These are phyloP conservation scores for Melanotus villosus DNA, from an alignment of 2,888 invertebrate species.

Conservation along the genomic window DNA sequence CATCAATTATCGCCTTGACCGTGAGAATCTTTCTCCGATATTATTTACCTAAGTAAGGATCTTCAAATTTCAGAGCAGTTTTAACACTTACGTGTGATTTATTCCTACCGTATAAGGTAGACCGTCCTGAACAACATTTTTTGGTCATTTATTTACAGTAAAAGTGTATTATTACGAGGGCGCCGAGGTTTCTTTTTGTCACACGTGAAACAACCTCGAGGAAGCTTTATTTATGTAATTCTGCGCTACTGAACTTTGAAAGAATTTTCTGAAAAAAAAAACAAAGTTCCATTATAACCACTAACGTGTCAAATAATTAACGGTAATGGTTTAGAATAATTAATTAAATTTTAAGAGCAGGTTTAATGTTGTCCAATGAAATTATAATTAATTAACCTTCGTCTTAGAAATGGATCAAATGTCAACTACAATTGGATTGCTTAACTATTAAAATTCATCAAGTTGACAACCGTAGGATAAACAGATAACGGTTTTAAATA, in stretches of 20 bases:
- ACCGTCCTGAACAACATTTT: background rate
- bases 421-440: slow-evolving; percentile 12
- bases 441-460: slow-evolving; percentile 4
- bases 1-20: slow-evolving; percentile 58
- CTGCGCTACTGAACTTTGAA: background rate
- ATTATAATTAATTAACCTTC: slow-evolving; percentile 16
- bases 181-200: slow-evolving; percentile 11
- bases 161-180: slow-evolving; percentile 4
- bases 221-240: too few species aligned
- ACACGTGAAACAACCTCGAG: slow-evolving; percentile 1
- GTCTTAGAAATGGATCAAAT: slow-evolving; percentile 8
- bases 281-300: too few species aligned
- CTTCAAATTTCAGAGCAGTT: slow-evolving; percentile 59
- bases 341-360: slow-evolving; percentile 8
- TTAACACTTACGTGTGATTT: slow-evolving; percentile 63
- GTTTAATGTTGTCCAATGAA: too few species aligned
- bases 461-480: background rate
- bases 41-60: slow-evolving; percentile 58
- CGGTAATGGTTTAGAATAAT: background rate
- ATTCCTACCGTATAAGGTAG: slow-evolving; percentile 56
- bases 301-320: background rate
- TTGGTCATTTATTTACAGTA: slow-evolving; percentile 5
- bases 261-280: background rate
- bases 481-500: slow-evolving; percentile 5
- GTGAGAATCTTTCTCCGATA: slow-evolving; percentile 55